These are phyloP conservation scores for Achroia grisella DNA, from an alignment of 1,140 invertebrate species.

Conservation along the genomic window DNA sequence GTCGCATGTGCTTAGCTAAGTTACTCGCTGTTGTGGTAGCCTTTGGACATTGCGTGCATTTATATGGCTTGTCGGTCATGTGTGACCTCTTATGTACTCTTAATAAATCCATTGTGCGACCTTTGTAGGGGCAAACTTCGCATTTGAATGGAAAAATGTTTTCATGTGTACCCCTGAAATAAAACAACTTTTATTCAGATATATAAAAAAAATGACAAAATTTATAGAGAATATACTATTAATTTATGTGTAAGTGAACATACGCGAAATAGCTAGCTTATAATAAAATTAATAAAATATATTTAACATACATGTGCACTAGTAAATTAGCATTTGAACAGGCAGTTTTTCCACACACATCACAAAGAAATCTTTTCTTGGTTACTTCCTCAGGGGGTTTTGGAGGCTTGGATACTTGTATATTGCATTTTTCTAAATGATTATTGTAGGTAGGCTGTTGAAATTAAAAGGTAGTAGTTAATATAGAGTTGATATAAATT, in stretches of 20 bases:
- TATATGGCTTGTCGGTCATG: conserved; percentile 51
- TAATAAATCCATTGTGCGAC: conserved; percentile 48
- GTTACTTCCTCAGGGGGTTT: conserved; percentile 23
- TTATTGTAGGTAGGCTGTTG: conserved; percentile 39
- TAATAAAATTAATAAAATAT: neutral
- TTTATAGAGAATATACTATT: too few relatives aligned
- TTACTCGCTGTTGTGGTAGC: conserved; percentile 51
- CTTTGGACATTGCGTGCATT: conserved; percentile 54
- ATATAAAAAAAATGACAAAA: neutral
- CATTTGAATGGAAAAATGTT: conserved; percentile 60
- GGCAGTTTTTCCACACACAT: conserved; percentile 55
- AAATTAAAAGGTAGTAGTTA: too few relatives aligned
- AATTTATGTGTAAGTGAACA: too few relatives aligned
- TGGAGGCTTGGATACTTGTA: conserved; percentile 8
- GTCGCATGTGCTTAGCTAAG: conserved; percentile 52
- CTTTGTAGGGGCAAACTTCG: conserved; percentile 52
- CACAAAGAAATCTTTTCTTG: conserved; percentile 55
- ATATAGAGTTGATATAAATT: too few relatives aligned
- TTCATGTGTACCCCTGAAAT: conserved; percentile 47
- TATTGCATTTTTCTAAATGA: conserved; percentile 39
- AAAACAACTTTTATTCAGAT: neutral
- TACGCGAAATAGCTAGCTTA: too few relatives aligned
- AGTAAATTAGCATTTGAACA: conserved; percentile 47
- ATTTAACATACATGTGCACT: conserved; percentile 38
- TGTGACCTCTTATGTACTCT: conserved; percentile 55